Evolutionary conservation across 2,113 vertebrate genomes (phyloP).

Genomic region (Tragelaphus strepsiceros): DNA sequence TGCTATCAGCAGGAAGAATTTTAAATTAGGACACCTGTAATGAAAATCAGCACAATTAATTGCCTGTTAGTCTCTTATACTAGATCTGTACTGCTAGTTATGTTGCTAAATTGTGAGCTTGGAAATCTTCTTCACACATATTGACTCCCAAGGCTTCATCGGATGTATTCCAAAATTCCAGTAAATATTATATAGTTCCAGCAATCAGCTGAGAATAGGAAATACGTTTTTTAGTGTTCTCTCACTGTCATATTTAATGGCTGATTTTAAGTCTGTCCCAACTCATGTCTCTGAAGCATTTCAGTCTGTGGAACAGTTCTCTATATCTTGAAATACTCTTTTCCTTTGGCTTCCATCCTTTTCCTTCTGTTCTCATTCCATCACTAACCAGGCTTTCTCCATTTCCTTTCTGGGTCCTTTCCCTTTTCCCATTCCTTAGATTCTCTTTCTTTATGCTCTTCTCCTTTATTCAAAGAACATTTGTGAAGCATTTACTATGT

Average conservation of each 20-base stretch:
- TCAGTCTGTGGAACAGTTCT: neutral
- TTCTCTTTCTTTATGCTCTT: neutral
- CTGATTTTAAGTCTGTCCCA: neutral
- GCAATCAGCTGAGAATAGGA: neutral
- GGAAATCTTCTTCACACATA: neutral
- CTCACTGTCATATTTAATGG: neutral
- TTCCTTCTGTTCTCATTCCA: neutral
- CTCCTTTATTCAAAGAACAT: neutral
- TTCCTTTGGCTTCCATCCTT: neutral
- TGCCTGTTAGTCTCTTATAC: neutral
- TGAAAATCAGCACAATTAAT: slow-evolving; percentile 30
- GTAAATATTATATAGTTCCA: neutral
- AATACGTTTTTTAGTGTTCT: neutral
- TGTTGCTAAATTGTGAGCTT: slow-evolving; percentile 15
- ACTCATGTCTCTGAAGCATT: neutral
- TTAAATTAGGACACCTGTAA: slow-evolving; percentile 38
- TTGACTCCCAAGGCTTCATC: neutral
- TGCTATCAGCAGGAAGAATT: neutral
- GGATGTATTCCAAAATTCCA: neutral
- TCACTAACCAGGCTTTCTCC: neutral
- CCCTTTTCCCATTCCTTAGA: neutral
- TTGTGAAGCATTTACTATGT: neutral
- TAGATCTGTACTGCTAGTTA: neutral
- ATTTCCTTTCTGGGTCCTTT: neutral
- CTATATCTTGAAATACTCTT: neutral